Percentiles rank a stretch among this genome's conserved stretches.
phyloP scores from a whole-genome alignment of 2,797 vertebrate genomes.

The Tapirus indicus region DNA sequence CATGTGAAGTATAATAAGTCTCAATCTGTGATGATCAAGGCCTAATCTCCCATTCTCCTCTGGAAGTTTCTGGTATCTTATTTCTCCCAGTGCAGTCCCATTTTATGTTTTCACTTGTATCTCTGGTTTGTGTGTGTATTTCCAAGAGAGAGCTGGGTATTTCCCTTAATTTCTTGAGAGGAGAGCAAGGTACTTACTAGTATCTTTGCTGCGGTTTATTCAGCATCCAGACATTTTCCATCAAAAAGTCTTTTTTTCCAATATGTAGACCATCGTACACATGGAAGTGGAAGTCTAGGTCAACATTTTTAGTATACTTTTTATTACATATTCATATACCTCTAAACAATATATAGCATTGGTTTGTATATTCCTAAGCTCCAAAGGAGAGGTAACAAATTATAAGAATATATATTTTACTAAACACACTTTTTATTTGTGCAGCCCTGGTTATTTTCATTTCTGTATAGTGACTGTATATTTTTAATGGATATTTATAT shows the following conservation, averaged over 20 bases:
- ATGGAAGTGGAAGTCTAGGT: not conserved
- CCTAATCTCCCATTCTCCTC: not conserved
- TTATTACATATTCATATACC: not conserved
- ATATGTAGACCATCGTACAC: not conserved
- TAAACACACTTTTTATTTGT: slow-evolving; percentile 27
- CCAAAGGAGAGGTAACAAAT: slow-evolving; percentile 37
- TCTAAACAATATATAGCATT: not conserved
- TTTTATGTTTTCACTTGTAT: not conserved
- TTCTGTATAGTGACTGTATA: not conserved
- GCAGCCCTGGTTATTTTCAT: not conserved
- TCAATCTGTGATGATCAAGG: not conserved
- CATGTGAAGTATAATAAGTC: not conserved
- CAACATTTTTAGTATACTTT: not conserved
- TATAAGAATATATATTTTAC: not conserved
- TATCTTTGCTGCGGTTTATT: not conserved
- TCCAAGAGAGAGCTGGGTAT: not conserved
- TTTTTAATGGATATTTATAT: not conserved
- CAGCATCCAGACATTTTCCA: not conserved
- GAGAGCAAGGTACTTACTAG: not conserved
- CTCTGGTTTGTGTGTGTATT: not conserved
- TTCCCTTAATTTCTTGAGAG: not conserved
- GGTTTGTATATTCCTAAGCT: not conserved
- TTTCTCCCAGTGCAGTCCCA: not conserved
- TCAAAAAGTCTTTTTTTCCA: not conserved
- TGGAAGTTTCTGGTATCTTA: not conserved